Base-by-base conservation (phyloP, 2,888 invertebrate genomes). In the Cancer borealis region DNA sequence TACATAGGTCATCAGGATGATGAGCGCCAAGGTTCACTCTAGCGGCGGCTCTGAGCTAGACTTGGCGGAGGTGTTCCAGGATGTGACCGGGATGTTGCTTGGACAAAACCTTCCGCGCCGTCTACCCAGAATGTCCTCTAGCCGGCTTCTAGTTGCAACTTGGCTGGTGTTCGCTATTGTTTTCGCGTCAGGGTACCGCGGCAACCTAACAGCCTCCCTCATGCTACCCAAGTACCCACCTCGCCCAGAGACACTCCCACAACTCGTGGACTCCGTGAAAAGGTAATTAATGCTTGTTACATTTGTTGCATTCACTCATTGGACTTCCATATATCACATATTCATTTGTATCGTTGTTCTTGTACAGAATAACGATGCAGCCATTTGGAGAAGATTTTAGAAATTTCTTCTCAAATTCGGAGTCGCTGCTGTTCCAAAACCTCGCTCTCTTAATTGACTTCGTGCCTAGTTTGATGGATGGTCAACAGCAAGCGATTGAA, bases 141-240 rank as follows among this genome's bases (percentile, higher is more conserved):
- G 91, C 21, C 54, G 91, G 3, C 2, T 91, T 4, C 87, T 93
- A 6, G 21, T 93, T n/a, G 93, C 91, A 12, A 45, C 39, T n/a
- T 93, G 93, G 93, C 88, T 93, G 14, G 21, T 91, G 30, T 91
- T 84, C 60, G 87, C 88, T 54, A 30, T 93, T 73, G 17, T 93
- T 45, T 30, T 91, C 17, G 54, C 45, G 0, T 91, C 91, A 17
- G 93, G 88, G n/a, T 93, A 93, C 88, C 93, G 93, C 26, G 84
- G 91, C 54, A 93, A 93, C 92, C 91, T 93, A 10, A 93, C 91
- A 26, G 93, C 93, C n/a, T 84, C 87, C 46, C 91, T 93, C 66
- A 91, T 88, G 45, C 88, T 93, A 54, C 93, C 93, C 26, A 91
- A 87, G 66, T 93, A 92, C 49, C 93, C 91, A 12, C 73, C 73